Percentiles rank a stretch among this genome's conserved stretches.
phyloP scores from a whole-genome alignment of 2,113 vertebrate species.

The Sakesphorus luctuosus region DNA sequence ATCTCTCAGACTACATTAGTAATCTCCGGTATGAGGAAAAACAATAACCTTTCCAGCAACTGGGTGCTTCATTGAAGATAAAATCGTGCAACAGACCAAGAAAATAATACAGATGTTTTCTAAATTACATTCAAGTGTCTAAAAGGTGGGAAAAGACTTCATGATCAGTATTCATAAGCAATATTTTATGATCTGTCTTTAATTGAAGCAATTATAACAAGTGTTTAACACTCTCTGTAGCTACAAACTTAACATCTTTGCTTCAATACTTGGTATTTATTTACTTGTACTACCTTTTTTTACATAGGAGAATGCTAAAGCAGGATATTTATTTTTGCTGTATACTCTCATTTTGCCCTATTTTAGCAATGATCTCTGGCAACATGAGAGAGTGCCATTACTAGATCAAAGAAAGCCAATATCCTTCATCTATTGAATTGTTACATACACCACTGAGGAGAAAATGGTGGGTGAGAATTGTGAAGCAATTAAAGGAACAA shows the following conservation, averaged over 20 bases:
- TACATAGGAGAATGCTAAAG: not conserved
- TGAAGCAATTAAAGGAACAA: not conserved
- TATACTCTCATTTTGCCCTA: not conserved
- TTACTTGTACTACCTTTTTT: not conserved
- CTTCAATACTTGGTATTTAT: not conserved
- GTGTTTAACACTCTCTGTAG: not conserved
- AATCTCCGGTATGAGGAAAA: conserved; percentile 6
- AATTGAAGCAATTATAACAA: not conserved
- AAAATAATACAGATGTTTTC: not conserved
- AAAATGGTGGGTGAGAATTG: accelerated
- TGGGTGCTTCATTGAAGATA: not conserved
- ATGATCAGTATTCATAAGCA: not conserved
- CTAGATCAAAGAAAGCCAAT: not conserved
- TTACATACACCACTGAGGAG: not conserved
- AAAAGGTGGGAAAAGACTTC: not conserved
- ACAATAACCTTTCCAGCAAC: not conserved
- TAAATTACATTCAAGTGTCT: not conserved
- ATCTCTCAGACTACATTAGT: conserved; percentile 6
- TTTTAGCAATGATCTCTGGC: not conserved
- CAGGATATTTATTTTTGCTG: not conserved
- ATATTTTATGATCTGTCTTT: not conserved
- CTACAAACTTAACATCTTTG: not conserved
- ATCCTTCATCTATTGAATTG: not conserved
- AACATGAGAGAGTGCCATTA: not conserved
- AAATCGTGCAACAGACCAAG: not conserved